Conservation (phyloP, 1,140 invertebrate genomes). For the Pristionchus pacificus region DNA sequence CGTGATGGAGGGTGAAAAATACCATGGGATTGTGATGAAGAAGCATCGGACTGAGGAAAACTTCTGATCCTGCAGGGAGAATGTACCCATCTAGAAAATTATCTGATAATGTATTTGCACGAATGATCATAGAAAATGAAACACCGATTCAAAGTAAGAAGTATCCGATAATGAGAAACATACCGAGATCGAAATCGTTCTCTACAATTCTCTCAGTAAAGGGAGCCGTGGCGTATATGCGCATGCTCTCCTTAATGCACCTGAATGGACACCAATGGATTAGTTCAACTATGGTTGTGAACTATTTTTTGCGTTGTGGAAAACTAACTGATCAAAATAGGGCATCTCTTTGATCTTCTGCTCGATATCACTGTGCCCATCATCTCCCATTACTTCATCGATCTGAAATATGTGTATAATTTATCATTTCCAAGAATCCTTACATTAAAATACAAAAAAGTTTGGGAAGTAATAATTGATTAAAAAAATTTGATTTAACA, state of each 20-base stretch:
- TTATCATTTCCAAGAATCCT: neutral
- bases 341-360: conserved; percentile 78
- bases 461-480: conserved; percentile 9
- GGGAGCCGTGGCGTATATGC: conserved; percentile 65
- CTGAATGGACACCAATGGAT: no score
- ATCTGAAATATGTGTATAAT: neutral
- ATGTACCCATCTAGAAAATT: conserved; percentile 30
- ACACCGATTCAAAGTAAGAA: neutral
- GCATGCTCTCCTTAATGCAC: conserved; percentile 71
- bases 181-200: conserved; percentile 65
- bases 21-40: conserved; percentile 61
- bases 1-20: conserved; percentile 60
- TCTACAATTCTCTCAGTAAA: conserved; percentile 72
- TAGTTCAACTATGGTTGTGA: no score
- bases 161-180: no score
- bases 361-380: conserved; percentile 61
- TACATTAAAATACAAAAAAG: no score
- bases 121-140: neutral
- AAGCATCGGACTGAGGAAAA: conserved; percentile 56
- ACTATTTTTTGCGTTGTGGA: neutral
- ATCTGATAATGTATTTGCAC: neutral
- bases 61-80: conserved; percentile 54
- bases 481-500: neutral
- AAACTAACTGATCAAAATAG: conserved; percentile 73
- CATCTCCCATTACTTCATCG: neutral